Base-by-base conservation (phyloP, 1,140 invertebrate genomes). In the Hestina assimilis region DNA sequence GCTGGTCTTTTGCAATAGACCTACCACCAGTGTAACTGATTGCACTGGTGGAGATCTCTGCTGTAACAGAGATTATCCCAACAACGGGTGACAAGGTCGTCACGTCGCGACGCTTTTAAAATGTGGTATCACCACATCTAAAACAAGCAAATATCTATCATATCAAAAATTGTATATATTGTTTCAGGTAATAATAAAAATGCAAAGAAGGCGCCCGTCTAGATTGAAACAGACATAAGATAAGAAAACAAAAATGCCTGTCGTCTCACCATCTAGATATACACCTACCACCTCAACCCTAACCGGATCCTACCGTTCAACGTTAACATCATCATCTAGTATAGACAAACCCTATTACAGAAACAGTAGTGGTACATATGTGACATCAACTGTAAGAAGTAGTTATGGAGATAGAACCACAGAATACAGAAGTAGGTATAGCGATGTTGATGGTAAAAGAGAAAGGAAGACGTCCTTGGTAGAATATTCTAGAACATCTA, bases 201-300 rank as follows among this genome's bases (percentile, higher is more conserved):
- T 84, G 81, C 75, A 73, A 71, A 76, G 66, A 59, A 75, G 69
- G 71, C 71, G 71, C 31, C 79, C 72, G 50, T 72, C 81, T 52
- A 80, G 79, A 60, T 65, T 76, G 47, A 83, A 78, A 65, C 17
- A 43, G 19, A 46, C 65, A 14, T 74, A 55, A 69, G 12, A 43
- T 11, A 53, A 51, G 17, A 11, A 42, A 59, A 41, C 35, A 72
- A 90, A 72, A 66, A 92, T 92, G 91, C 90, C 91, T 48, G 90
- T 91, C 9, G 79, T 91, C n/a, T 91, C 90, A 17, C 90, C 90
- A 8, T 89, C 89, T 23, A 68, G 90, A 4, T 89, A 79, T 53
- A 81, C 72, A 29, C 73, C 77, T 2, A 69, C 84, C 3, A 78
- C 83, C 7, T 71, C 74, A 11, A 80, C 81, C 47, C 73, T 85